Base-by-base conservation (phyloP, 1,140 invertebrate species). In the Drosophila repleta region DNA sequence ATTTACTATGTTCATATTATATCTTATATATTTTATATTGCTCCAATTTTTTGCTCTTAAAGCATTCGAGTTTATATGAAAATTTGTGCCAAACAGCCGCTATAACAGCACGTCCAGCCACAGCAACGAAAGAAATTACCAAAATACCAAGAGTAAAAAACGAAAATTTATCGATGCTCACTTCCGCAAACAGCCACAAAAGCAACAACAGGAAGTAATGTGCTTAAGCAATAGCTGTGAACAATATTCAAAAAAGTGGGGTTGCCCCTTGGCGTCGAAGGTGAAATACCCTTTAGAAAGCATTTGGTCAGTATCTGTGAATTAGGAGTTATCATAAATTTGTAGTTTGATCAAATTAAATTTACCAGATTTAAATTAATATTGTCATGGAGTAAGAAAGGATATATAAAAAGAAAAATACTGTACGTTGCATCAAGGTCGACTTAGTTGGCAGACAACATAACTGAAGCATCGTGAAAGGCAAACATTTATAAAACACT, bases 401-500 rank as follows among this genome's bases (percentile, higher is more conserved):
- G 0, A n/a, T 24, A 24, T 24, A 37, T 11, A 37, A 0, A 37
- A 18, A 1, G 15, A 17, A 17, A 6, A 1, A 2, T 17, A 7
- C 6, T 26, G 26, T 13, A 24, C 24, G 46, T 39, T 51, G 32
- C 18, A 5, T 21, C 24, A 29, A 37, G 20, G 3, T 10, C n/a
- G 8, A n/a, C 43, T n/a, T n/a, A 48, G 18, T 51, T 26, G 24
- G 26, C n/a, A 49, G 18, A 39, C 41, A 26, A 45, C 20, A 6
- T 6, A 32, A 32, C 24, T 35, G 39, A 21, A 37, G 37, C 46
- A 63, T 49, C 55, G 61, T 55, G 37, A 49, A 64, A 62, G 62
- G 74, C 55, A 71, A 80, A 74, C 74, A 79, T 80, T 84, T 79
- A 84, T 79, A 84, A 84, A 84, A 84, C 81, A 85, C 76, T 85